Base-by-base conservation (phyloP, 2,797 vertebrate species). In the Siniperca scherzeri region DNA sequence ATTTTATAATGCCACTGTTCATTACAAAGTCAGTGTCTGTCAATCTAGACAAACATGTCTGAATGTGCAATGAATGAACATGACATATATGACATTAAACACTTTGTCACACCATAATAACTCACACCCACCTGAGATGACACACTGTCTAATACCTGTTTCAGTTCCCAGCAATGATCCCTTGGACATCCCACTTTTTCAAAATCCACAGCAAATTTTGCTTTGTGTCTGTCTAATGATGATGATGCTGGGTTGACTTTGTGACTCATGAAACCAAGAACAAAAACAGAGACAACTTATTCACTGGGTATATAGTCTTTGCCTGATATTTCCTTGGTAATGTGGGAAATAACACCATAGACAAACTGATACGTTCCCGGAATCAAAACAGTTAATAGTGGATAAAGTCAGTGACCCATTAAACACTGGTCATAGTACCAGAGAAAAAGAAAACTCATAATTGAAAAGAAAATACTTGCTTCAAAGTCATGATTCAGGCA, bases 121-220 rank as follows among this genome's bases (percentile, higher is more conserved):
- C 8, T n/a, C 17, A 19, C 5, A 0, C 36, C n/a, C 27, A 73
- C 57, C 71, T 81, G 33, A 66, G 17, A 33, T 85, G 85, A 83
- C 74, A 72, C 69, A 68, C 7, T 27, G 27, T 59, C 53, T 61
- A 25, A 53, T 33, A 69, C 69, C 42, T 19, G 52, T 77, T 48
- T 66, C 36, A 38, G 22, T 77, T 82, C 21, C 67, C 7, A 40
- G 40, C 0, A 22, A 1, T 10, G 7, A 56, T 44, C 21, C n/a
- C 48, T 14, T 1, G 3, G 12, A 30, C 5, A 27, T 38, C 1
- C 67, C 70, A 21, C 19, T 7, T 30, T 88, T 86, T 77, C 77
- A 53, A 75, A 66, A 88, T 57, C 19, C 19, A 8, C 5, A 16
- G 10, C 3, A 53, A 53, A 36, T 75, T 61, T 65, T 33, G 2